These are phyloP conservation scores for Argyra leucocephala DNA, from an alignment of 2,888 invertebrate species.

Conservation along the genomic window DNA sequence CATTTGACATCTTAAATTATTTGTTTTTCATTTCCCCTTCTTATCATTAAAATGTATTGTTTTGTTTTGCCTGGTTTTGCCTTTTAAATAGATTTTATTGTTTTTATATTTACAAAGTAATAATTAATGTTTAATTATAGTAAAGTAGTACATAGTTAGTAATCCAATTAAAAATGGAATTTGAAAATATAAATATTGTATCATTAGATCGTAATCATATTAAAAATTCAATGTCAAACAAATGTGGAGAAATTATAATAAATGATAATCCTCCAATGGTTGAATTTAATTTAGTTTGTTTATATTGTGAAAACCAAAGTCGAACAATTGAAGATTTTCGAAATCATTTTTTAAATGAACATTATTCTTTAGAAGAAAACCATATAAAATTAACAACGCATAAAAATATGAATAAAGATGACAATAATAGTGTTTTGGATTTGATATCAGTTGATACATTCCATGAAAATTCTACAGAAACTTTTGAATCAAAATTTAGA, in stretches of 20 bases:
- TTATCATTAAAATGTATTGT: too few relatives aligned
- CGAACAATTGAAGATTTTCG: neutral
- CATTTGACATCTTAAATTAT: too few relatives aligned
- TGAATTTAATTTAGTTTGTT: neutral
- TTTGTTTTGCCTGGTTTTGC: neutral
- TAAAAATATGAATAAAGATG: neutral
- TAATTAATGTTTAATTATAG: too few relatives aligned
- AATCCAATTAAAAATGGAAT: neutral
- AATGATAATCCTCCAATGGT: neutral
- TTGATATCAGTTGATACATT: neutral
- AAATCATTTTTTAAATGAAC: conserved; percentile 1
- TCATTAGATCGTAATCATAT: neutral
- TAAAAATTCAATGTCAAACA: neutral
- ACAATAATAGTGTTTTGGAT: neutral
- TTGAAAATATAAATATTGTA: neutral
- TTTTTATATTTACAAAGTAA: too few relatives aligned
- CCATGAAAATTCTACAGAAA: neutral
- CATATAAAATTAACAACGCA: neutral
- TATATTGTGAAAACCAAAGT: neutral
- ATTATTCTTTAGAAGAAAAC: neutral
- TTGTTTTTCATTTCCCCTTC: too few relatives aligned
- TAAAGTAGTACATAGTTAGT: neutral
- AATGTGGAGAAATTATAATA: neutral
- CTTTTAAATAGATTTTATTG: too few relatives aligned
- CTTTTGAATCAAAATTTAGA: neutral